Percentiles rank a stretch among this genome's conserved stretches.
These are phyloP conservation scores for Lamprologus callipterus DNA, from an alignment of 2,113 vertebrate genomes.

Conservation along the genomic window DNA sequence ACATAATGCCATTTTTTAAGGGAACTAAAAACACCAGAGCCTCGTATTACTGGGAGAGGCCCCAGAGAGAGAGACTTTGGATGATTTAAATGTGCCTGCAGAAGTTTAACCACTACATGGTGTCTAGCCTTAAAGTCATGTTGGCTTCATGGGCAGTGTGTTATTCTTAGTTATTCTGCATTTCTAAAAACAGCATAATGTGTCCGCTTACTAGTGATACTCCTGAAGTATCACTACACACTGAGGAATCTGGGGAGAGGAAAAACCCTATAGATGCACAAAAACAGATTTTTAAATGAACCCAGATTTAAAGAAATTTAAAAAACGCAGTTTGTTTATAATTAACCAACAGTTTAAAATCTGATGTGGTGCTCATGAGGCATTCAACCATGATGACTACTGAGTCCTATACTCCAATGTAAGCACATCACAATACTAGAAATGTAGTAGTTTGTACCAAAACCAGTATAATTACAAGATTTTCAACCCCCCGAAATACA, in stretches of 20 bases:
- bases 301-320: background rate
- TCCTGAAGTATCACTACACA: background rate
- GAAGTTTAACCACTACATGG: constrained; percentile 8
- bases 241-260: background rate
- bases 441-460: background rate
- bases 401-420: too few relatives aligned
- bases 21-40: constrained; percentile 7
- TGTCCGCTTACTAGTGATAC: background rate
- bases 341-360: background rate
- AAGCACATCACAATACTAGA: background rate
- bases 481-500: background rate
- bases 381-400: background rate
- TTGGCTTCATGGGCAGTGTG: background rate
- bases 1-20: constrained; percentile 1
- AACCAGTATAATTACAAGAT: background rate
- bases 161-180: constrained; percentile 9
- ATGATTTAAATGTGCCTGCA: constrained; percentile 1
- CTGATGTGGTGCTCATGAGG: background rate
- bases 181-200: background rate
- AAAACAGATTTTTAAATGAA: background rate
- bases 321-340: background rate
- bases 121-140: background rate
- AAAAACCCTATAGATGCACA: background rate
- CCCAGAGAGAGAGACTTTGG: background rate
- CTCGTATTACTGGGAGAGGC: background rate